Conservation (phyloP, 2,113 vertebrate genomes). For the Chrysemys picta region DNA sequence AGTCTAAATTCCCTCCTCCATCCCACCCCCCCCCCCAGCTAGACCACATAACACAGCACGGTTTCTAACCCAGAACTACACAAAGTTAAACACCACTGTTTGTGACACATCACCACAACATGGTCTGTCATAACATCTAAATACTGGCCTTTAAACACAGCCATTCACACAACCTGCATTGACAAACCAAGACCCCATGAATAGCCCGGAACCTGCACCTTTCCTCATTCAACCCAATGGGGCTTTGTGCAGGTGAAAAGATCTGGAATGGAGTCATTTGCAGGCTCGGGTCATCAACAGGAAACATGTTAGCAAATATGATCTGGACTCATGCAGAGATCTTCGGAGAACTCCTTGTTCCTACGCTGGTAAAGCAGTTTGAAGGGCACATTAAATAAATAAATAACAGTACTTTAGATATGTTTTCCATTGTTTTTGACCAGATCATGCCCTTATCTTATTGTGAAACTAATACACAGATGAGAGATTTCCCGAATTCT, state of each 20-base stretch:
- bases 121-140: not conserved
- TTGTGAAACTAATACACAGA: not conserved
- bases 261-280: not conserved
- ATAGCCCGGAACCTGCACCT: not conserved
- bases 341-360: not conserved
- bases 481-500: not conserved
- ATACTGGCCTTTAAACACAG: not conserved
- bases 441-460: not conserved
- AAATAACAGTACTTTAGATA: not conserved
- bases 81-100: not conserved
- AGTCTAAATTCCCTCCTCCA: too few species aligned
- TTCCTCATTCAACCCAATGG: not conserved
- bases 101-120: accelerated
- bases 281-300: not conserved
- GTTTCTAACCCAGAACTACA: not conserved
- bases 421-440: not conserved
- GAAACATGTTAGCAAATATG: not conserved
- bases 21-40: not conserved
- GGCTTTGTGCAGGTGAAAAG: not conserved
- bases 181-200: not conserved
- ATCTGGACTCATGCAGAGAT: not conserved
- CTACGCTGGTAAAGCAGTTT: not conserved
- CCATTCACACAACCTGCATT: not conserved
- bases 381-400: not conserved
- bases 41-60: not conserved